Base-by-base conservation (phyloP, 1,140 invertebrate genomes). In the Drosophila cardini region DNA sequence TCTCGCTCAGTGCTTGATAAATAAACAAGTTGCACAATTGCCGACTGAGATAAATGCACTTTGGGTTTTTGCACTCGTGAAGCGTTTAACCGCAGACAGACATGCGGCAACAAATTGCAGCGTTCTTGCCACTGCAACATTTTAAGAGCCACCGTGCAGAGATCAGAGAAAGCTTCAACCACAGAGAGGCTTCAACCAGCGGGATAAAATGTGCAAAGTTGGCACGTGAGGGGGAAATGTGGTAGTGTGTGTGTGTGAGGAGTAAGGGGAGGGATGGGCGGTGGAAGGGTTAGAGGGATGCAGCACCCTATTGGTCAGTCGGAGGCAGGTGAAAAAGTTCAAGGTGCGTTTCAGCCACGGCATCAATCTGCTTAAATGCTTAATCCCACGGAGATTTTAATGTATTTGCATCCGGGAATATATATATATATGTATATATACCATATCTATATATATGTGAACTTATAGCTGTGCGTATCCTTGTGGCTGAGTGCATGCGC, bases 291-390 rank as follows among this genome's bases (percentile, higher is more conserved):
- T 2, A 10, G 34, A 15, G 16, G 13, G 16, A 26, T 32, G 1
- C 43, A 16, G 21, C 15, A 7, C 6, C 16, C 11, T 7, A 8
- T 15, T 13, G 48, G 26, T 52, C 48, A 52, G 48, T 1, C 42
- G 36, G 16, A 48, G 32, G 30, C 11, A 15, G 36, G 40, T 61
- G 45, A 70, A 72, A 26, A 71, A 82, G 84, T 84, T 89, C 80
- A 89, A 89, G 84, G 80, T 76, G 84, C 52, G 52, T 45, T 72
- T 11, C 45, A 42, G 62, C 61, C 80, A 46, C 71, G 75, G 70
- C 85, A 90, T 89, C 84, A 89, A 89, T 89, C 84, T 89, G 70
- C 84, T 81, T 89, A 82, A 89, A 84, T 89, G 84, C 84, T 89
- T 89, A 89, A 89, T 89, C 80, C 85, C 72, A 60, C 76, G 70